Evolutionary conservation across 1,140 invertebrate genomes (phyloP).

Genomic region (Eulimnadia texana): DNA sequence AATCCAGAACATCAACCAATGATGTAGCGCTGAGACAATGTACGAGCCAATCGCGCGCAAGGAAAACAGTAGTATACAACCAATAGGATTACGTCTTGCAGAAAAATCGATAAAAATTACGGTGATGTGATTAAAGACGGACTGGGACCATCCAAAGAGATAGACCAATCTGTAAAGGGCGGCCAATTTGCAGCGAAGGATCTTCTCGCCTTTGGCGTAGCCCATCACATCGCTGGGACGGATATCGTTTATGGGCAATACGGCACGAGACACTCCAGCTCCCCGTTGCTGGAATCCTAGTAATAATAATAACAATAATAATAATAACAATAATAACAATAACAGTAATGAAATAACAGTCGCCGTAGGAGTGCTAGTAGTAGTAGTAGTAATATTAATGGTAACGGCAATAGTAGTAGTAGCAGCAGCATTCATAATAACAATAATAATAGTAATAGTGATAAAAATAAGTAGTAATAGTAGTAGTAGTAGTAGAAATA

Average conservation of each 20-base stretch:
- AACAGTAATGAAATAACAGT: neutral
- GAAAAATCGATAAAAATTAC: too few species aligned
- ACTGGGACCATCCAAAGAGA: constrained; percentile 89
- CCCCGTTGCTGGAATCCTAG: neutral
- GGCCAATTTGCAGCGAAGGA: constrained; percentile 91
- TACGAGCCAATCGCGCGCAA: too few species aligned
- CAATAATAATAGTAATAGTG: too few species aligned
- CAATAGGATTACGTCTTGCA: too few species aligned
- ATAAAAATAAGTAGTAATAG: too few species aligned
- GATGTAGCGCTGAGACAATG: neutral
- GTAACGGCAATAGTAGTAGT: too few species aligned
- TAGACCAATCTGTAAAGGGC: constrained; percentile 89
- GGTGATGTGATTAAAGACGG: constrained; percentile 59
- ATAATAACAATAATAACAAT: too few species aligned
- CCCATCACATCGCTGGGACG: constrained; percentile 82
- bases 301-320: neutral
- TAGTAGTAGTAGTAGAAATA: too few species aligned
- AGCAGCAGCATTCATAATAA: too few species aligned
- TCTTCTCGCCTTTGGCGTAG: constrained; percentile 91
- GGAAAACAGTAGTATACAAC: too few species aligned
- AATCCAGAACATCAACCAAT: neutral
- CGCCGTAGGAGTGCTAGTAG: too few species aligned
- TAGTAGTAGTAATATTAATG: too few species aligned
- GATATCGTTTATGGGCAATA: constrained; percentile 95
- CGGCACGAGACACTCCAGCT: constrained; percentile 39